Base-by-base conservation (phyloP, 2,888 invertebrate genomes). In the Melipona bicolor region DNA sequence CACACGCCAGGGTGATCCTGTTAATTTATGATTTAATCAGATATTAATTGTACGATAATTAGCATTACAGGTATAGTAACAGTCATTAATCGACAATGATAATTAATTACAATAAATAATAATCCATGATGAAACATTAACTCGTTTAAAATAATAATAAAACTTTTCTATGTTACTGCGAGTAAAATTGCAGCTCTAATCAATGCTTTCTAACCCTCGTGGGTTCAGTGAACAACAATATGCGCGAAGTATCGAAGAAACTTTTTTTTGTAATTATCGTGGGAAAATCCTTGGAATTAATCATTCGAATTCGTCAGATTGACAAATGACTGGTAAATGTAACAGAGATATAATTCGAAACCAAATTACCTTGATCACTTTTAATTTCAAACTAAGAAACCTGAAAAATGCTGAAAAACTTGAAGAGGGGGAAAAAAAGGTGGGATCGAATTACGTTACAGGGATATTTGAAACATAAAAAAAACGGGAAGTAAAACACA, bases 1-100 rank as follows among this genome's bases (percentile, higher is more conserved):
- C 93, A 98, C 97, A 96, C 97, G 97, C 98, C 98, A 98, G 95
- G 98, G 98, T 95, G 98, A 98, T 92, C 98, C 98, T 98, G 95
- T 76, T 95, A 61, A 80, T 50, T 71, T 17, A 49, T 61, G 49
- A 62, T 65, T 67, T n/a, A 52, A 24, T 24, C 24, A 24, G n/a
- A 77, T 72, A 95, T n/a, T 56, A 50, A 56, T 24, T 52, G 59
- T n/a, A 49, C 5, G 9, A n/a, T 2, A 59, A 43, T 43, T 17
- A 27, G 4, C 19, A 43, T 54, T 54, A 3, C 0, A 4, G 27
- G 69, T 9, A 56, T 9, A 32, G 11, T 52, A 52, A 69, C 17
- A 65, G 36, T 78, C 0, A 67, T 19, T 17, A n/a, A 61, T 61
- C 36, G 36, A 36, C 9, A 36, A 43, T 43, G 9, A 43, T 32